Conservation (phyloP, 2,113 vertebrate genomes). For the Steatornis caripensis region DNA sequence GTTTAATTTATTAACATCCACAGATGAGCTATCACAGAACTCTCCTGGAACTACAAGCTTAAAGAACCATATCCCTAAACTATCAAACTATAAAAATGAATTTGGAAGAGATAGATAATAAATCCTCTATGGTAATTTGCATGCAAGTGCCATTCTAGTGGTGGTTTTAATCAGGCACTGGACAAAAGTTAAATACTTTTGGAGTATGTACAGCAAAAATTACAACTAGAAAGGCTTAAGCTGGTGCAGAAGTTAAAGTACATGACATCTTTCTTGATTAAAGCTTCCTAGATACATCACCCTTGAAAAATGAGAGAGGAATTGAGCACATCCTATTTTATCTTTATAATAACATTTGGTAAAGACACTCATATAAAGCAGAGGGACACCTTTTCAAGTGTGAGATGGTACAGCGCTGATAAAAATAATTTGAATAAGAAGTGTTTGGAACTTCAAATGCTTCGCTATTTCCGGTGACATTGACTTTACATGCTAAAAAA, state of each 20-base stretch:
- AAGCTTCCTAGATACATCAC: conserved; percentile 3
- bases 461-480: not conserved
- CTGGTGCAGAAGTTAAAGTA: not conserved
- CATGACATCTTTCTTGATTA: not conserved
- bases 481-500: conserved; percentile 41
- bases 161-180: not conserved
- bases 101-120: not conserved
- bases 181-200: not conserved
- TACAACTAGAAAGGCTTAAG: not conserved
- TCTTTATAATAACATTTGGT: conserved; percentile 15
- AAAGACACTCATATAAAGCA: conserved; percentile 4
- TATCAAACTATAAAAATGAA: not conserved
- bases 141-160: not conserved
- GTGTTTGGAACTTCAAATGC: conserved; percentile 50
- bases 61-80: not conserved
- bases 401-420: conserved; percentile 18
- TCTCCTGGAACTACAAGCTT: not conserved
- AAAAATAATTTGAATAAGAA: conserved; percentile 57
- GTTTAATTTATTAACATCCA: conserved; percentile 38
- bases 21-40: not conserved
- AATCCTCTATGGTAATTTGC: not conserved
- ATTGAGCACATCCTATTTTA: conserved; percentile 24
- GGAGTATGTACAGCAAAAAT: not conserved
- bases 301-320: not conserved
- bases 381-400: conserved; percentile 21